phyloP scores from a whole-genome alignment of 2,888 invertebrate species.

The Tipula lateralis region DNA sequence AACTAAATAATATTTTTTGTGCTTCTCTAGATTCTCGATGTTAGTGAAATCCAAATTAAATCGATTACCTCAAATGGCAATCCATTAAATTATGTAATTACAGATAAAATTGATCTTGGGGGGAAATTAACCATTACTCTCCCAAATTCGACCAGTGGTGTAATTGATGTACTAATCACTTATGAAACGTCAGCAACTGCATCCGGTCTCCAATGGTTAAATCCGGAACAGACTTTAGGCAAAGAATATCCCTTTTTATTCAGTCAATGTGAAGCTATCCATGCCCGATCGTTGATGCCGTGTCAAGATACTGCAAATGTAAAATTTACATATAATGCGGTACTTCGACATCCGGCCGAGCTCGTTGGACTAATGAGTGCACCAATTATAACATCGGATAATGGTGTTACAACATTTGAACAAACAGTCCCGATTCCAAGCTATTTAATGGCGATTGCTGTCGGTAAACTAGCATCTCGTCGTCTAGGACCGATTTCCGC shows the following conservation, averaged over 20 bases:
- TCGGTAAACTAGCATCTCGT: conserved; percentile 72
- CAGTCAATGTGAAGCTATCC: conserved; percentile 82
- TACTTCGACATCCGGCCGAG: conserved; percentile 65
- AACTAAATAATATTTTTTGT: conserved; percentile 25
- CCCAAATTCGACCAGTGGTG: conserved; percentile 50
- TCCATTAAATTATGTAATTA: conserved; percentile 56
- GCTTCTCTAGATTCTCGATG: conserved; percentile 65
- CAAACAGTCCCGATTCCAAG: conserved; percentile 82
- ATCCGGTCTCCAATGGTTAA: conserved; percentile 85
- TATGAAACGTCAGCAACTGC: conserved; percentile 75
- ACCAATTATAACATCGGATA: conserved; percentile 49
- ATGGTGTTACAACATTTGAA: conserved; percentile 55
- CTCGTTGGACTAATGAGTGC: conserved; percentile 89
- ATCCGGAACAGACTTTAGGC: conserved; percentile 80
- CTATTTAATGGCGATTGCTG: conserved; percentile 85
- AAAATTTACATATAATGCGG: conserved; percentile 77
- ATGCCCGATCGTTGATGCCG: conserved; percentile 82
- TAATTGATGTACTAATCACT: conserved; percentile 54
- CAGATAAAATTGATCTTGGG: conserved; percentile 65
- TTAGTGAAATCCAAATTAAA: conserved; percentile 62
- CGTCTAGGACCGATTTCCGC: conserved; percentile 71
- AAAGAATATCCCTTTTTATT: conserved; percentile 80
- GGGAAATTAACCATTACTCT: conserved; percentile 69
- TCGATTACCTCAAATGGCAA: conserved; percentile 51
- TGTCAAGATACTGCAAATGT: conserved; percentile 91